Evolutionary conservation across 2,888 invertebrate genomes (phyloP), one percentile per base, ranked within the genome.

Genomic region (Xestia c-nigrum): DNA sequence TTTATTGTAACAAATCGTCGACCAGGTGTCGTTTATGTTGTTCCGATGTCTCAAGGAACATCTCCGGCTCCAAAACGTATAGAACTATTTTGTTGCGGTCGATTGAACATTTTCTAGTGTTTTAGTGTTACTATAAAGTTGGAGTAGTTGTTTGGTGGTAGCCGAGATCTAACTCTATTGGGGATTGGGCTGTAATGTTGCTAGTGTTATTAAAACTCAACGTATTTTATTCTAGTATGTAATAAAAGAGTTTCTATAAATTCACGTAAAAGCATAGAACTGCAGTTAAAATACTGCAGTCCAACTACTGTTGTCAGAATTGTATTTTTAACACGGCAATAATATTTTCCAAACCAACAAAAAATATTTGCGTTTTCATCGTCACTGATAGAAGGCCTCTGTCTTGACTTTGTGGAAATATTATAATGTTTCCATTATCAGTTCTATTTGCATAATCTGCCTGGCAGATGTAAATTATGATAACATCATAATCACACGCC

Each of bases 1-100:
- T 78, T 85, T 88, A 88, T 87, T 87, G 88, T 87, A 87, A 88
- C 88, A 85, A 87, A 88, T 89, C 70, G 89, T 80, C 59, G 66
- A 43, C 68, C 87, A 89, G 87, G 88, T 88, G 87, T 79, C 85
- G 74, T 87, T 88, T 85, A 88, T 88, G 87, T 80, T 78, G 89
- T 84, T 80, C 69, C 80, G 57, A 85, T 84, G 83, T 89, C 83
- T 85, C 71, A 70, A 71, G 72, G 38, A 83, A 78, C 86, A 86
- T 85, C 86, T 83, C 55, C 31, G 65, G 78, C 55, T 85, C 76
- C 86, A 80, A 83, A 86, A 84, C 72, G 70, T 76, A 83, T 72
- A 66, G 24, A 69, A 63, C 76, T n/a, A 75, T 81, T 80, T 74
- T 57, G 59, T 46, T 59, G 80, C 55, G 76, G 84, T 73, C 76